A percentile compares a stretch with the other conserved stretches of the same genome.
Evolutionary conservation across 2,888 invertebrate species (phyloP).

Genomic region (Hemistola chrysoprasaria): DNA sequence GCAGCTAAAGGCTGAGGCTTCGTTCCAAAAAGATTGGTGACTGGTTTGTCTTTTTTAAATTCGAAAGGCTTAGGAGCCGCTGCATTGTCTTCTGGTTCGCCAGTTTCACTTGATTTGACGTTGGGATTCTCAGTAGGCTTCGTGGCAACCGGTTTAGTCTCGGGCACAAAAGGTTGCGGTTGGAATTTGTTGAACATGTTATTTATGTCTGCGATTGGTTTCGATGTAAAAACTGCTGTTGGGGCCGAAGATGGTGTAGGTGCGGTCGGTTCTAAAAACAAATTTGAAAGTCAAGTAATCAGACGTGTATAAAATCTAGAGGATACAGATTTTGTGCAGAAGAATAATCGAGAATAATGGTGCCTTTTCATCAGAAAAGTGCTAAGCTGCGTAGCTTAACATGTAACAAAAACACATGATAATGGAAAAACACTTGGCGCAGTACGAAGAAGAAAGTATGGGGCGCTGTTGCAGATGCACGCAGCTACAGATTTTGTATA

Average conservation of each 20-base stretch:
- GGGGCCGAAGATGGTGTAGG: constrained; percentile 38
- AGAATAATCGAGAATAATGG: no score
- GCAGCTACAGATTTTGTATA: no score
- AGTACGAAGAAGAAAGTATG: no score
- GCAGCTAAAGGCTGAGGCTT: constrained; percentile 41
- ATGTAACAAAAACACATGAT: no score
- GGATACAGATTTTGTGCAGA: no score
- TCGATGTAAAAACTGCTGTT: constrained; percentile 48
- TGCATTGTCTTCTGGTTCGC: constrained; percentile 49
- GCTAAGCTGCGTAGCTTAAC: no score
- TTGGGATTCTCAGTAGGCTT: constrained; percentile 15
- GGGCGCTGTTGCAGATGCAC: no score
- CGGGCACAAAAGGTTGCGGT: constrained; percentile 38
- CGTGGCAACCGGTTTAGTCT: constrained; percentile 29
- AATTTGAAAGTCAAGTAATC: background rate
- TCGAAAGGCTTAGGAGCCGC: constrained; percentile 30
- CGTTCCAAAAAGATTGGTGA: constrained; percentile 51
- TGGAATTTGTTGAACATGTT: constrained; percentile 57
- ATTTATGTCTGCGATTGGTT: constrained; percentile 54
- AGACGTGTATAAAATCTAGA: no score
- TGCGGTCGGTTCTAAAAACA: constrained; percentile 33
- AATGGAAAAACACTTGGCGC: no score
- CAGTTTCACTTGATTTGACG: constrained; percentile 59
- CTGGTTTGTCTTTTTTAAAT: constrained; percentile 47
- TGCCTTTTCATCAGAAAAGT: no score